Evolutionary conservation across 2,113 vertebrate genomes (phyloP), one percentile per base, ranked within the genome.

Genomic region (Gambusia holbrooki): DNA sequence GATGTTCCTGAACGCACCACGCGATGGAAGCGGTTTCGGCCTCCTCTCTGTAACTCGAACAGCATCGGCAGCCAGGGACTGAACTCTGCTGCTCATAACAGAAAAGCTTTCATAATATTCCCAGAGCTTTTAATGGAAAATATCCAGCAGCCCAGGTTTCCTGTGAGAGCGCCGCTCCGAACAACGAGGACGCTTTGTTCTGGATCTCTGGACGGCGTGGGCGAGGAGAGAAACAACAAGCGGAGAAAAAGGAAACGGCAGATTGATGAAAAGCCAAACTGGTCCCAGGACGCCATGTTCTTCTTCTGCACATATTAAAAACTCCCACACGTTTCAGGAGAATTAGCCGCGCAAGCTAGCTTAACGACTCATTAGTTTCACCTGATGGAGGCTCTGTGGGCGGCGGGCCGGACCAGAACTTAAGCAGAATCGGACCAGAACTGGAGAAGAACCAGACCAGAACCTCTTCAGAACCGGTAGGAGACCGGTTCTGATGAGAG

Each of bases 231-330:
- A 80, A 73, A 89, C 58, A 89, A 86, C 87, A 89, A 84, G 74
- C 65, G 83, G 71, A 71, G 37, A 75, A 80, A 76, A 68, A 79
- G 68, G 80, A 88, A 89, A 88, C 75, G 88, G 90, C 89, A 93
- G 93, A 94, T 93, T 94, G 93, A 94, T 93, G 92, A 93, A 93
- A 92, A 94, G 93, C 92, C 88, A 90, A 92, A 93, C 82, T 64
- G 74, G 89, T 94, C 94, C 93, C 93, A 71, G 81, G 93, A 89
- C 71, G 84, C 67, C 79, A 19, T 73, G 72, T 80, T 89, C 87
- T 77, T 87, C 92, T 91, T 90, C 92, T 92, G 81, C 88, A 81
- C 91, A 93, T 94, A 94, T 94, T 94, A 94, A 93, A 95, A 94
- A 93, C 93, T 94, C 94, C 94, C 93, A 94, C 93, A 80, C 87